These are phyloP conservation scores for Aphyosemion australe DNA, from an alignment of 2,113 vertebrate species.

Conservation along the genomic window DNA sequence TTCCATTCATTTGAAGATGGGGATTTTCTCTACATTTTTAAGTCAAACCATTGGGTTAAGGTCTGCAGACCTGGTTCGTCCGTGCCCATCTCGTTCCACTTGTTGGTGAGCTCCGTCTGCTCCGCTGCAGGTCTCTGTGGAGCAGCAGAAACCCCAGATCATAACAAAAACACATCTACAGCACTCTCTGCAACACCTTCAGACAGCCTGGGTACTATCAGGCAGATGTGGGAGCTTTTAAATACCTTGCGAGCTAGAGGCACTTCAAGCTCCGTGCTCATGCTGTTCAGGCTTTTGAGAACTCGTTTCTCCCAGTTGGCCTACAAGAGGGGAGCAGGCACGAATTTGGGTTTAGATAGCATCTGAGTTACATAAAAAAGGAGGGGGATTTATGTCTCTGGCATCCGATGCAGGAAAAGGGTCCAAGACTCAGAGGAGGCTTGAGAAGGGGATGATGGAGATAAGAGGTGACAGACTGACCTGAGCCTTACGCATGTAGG, in stretches of 20 bases:
- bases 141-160: constrained; percentile 12
- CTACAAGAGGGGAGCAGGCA: constrained; percentile 70
- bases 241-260: constrained; percentile 91
- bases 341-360: constrained; percentile 3
- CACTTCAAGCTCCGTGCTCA: constrained; percentile 92
- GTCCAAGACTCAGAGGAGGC: constrained; percentile 9
- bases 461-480: constrained; percentile 77
- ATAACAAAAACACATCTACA: constrained; percentile 9
- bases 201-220: background rate
- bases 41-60: constrained; percentile 21
- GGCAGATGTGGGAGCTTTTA: constrained; percentile 39
- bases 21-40: background rate
- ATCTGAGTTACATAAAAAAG: background rate
- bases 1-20: background rate
- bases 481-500: constrained; percentile 96
- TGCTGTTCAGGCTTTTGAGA: constrained; percentile 97
- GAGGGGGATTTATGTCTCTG: background rate
- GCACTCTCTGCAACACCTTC: background rate
- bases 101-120: constrained; percentile 93
- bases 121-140: constrained; percentile 86
- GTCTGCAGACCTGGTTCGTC: constrained; percentile 90
- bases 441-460: constrained; percentile 34
- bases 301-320: constrained; percentile 96
- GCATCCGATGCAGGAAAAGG: background rate
- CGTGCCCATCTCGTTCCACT: constrained; percentile 99